These are phyloP conservation scores for Thalpophila matura DNA, from an alignment of 2,888 invertebrate genomes.

Conservation along the genomic window DNA sequence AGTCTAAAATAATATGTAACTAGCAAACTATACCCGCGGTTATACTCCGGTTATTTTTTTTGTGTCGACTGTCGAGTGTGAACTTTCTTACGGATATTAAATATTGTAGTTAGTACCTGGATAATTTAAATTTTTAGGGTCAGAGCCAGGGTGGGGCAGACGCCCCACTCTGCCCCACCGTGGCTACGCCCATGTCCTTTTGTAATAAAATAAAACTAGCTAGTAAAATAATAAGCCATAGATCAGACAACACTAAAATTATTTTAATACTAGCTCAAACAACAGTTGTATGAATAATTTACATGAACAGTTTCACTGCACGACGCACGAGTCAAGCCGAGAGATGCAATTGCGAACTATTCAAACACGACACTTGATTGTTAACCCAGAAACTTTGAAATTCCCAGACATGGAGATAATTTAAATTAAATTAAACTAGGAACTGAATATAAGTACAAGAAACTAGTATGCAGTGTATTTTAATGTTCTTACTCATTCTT, in stretches of 20 bases:
- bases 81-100: too few species aligned
- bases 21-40: too few species aligned
- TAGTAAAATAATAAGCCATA: constrained; percentile 3
- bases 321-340: constrained; percentile 40
- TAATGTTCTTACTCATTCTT: constrained; percentile 30
- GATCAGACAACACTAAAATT: constrained; percentile 27
- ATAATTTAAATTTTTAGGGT: too few species aligned
- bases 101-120: too few species aligned
- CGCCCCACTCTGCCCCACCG: too few species aligned
- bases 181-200: too few species aligned
- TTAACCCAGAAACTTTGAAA: constrained; percentile 56
- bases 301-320: constrained; percentile 54
- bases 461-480: constrained; percentile 23
- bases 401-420: constrained; percentile 52
- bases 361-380: constrained; percentile 58
- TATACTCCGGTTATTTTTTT: too few species aligned
- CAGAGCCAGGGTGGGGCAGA: too few species aligned
- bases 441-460: constrained; percentile 45
- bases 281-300: constrained; percentile 50
- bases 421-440: constrained; percentile 55
- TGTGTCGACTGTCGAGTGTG: too few species aligned
- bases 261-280: constrained; percentile 31
- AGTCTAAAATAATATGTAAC: too few species aligned
- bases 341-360: constrained; percentile 55
- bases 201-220: neutral